These are phyloP conservation scores for Liparis tanakae DNA, from an alignment of 2,797 vertebrate species.

Conservation along the genomic window DNA sequence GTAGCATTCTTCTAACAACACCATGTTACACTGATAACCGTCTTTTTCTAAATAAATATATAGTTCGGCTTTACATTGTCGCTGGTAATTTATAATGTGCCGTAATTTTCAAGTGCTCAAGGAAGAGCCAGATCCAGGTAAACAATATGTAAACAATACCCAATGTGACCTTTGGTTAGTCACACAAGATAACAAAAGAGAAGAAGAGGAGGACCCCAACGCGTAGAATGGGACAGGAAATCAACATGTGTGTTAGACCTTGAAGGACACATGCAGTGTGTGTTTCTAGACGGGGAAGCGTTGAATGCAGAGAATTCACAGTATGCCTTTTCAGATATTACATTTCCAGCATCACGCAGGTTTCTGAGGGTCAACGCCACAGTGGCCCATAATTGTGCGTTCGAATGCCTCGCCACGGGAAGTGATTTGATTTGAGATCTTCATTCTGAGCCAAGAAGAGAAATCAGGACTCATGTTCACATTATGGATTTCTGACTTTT, in stretches of 20 bases:
- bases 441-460: constrained; percentile 7
- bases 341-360: neutral
- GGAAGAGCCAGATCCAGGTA: neutral
- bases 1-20: neutral
- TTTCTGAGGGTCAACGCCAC: constrained; percentile 1
- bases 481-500: constrained; percentile 39
- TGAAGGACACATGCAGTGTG: neutral
- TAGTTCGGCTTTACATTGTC: neutral
- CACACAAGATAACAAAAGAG: neutral
- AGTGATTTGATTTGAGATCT: constrained; percentile 11
- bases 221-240: neutral
- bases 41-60: neutral
- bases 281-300: neutral
- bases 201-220: neutral
- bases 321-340: neutral
- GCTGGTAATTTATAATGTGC: neutral
- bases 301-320: neutral
- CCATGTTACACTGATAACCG: neutral
- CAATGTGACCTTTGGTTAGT: neutral
- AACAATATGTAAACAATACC: neutral
- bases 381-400: neutral
- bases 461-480: constrained; percentile 1
- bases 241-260: neutral
- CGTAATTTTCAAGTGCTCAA: neutral
- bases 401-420: neutral